phyloP scores from a whole-genome alignment of 2,888 invertebrate species.

The Hydrotaea cyrtoneurina region DNA sequence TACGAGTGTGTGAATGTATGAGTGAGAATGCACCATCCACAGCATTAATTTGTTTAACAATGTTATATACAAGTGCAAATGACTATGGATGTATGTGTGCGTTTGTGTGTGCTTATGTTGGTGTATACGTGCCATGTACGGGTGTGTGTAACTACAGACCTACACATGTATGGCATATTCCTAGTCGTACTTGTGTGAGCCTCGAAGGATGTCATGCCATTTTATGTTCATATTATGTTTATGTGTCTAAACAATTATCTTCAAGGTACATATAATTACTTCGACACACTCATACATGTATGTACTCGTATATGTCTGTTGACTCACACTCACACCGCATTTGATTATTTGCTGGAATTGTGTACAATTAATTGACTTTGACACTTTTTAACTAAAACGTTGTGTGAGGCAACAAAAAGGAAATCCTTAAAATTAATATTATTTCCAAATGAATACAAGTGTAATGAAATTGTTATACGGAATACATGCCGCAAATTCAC shows the following conservation, averaged over 20 bases:
- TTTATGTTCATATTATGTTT: slow-evolving; percentile 68
- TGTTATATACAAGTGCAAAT: slow-evolving; percentile 36
- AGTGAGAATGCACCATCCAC: slow-evolving; percentile 45
- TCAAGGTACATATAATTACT: slow-evolving; percentile 64
- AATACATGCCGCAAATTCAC: neutral
- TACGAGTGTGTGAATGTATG: slow-evolving; percentile 24
- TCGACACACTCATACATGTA: neutral
- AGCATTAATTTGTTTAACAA: slow-evolving; percentile 62
- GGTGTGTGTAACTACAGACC: too few species aligned
- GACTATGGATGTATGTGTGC: neutral
- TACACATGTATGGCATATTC: neutral
- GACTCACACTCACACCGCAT: slow-evolving; percentile 18
- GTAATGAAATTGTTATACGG: neutral
- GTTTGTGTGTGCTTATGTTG: neutral
- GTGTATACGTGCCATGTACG: neutral
- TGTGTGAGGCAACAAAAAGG: neutral
- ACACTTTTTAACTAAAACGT: slow-evolving; percentile 45
- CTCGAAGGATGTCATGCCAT: slow-evolving; percentile 67
- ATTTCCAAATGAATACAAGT: slow-evolving; percentile 9
- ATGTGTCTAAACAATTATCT: slow-evolving; percentile 70
- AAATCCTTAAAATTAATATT: slow-evolving; percentile 19
- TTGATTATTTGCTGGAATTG: slow-evolving; percentile 47
- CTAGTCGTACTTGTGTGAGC: slow-evolving; percentile 45
- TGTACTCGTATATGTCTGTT: neutral
- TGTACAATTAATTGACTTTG: slow-evolving; percentile 59